These are phyloP conservation scores for Apteryx mantelli DNA, from an alignment of 2,113 vertebrate species.

Conservation along the genomic window DNA sequence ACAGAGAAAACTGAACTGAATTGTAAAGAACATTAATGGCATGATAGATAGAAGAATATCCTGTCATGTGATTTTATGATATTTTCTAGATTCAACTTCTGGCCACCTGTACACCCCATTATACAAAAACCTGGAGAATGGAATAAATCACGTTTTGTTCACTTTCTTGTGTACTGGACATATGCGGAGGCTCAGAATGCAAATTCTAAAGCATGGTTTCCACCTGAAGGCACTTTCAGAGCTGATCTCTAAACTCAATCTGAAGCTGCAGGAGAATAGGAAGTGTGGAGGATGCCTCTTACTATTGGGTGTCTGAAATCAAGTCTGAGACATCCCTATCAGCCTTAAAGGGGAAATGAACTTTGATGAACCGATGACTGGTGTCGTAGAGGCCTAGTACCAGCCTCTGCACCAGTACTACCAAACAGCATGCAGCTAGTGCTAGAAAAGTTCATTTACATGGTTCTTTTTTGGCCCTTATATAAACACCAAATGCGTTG, in stretches of 20 bases:
- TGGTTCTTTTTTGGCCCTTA: too few species aligned
- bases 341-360: not conserved
- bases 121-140: not conserved
- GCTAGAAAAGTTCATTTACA: rapidly evolving
- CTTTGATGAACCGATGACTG: rapidly evolving
- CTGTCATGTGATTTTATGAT: not conserved
- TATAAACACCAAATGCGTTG: rapidly evolving
- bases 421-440: rapidly evolving
- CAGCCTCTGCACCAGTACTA: rapidly evolving
- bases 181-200: rapidly evolving
- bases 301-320: not conserved
- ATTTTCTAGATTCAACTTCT: not conserved
- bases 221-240: not conserved
- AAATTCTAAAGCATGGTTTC: not conserved
- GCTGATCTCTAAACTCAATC: not conserved
- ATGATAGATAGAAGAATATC: not conserved
- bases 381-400: not conserved
- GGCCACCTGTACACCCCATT: rapidly evolving
- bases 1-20: not conserved
- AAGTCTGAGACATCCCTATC: not conserved
- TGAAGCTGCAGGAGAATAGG: not conserved
- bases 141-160: rapidly evolving
- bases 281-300: not conserved
- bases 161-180: not conserved
- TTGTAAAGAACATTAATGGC: not conserved